These are phyloP conservation scores for Drymodes brunneopygia DNA, from an alignment of 2,113 vertebrate genomes.

Conservation along the genomic window DNA sequence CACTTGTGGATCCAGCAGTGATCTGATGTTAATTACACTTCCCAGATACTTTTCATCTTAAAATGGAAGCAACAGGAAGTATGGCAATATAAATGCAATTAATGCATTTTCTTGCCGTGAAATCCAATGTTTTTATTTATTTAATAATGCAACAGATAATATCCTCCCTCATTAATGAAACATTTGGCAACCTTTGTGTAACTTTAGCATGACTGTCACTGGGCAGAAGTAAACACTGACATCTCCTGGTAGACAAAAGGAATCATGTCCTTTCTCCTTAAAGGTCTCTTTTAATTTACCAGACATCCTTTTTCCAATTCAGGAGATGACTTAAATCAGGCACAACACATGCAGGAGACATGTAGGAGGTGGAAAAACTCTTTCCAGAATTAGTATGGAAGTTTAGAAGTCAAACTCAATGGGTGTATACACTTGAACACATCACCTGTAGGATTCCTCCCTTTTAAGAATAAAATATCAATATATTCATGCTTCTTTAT, in stretches of 20 bases:
- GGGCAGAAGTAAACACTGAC: constrained; percentile 60
- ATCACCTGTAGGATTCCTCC: not conserved
- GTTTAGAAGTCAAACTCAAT: not conserved
- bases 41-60: constrained; percentile 36
- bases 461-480: not conserved
- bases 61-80: constrained; percentile 42
- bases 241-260: constrained; percentile 52
- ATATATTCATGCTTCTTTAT: not conserved
- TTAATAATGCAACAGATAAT: not conserved
- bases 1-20: not conserved
- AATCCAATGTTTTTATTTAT: not conserved
- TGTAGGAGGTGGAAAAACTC: not conserved
- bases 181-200: constrained; percentile 15
- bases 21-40: not conserved
- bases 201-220: not conserved
- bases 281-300: not conserved
- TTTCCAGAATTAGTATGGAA: not conserved
- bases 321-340: not conserved
- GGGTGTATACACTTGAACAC: not conserved
- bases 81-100: not conserved
- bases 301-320: not conserved
- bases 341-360: not conserved
- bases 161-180: not conserved
- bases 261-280: not conserved
- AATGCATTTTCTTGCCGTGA: constrained; percentile 40